A percentile compares a stretch with the other conserved stretches of the same genome.
Conservation (phyloP, 2,797 vertebrate species). For the Crenichthys baileyi region DNA sequence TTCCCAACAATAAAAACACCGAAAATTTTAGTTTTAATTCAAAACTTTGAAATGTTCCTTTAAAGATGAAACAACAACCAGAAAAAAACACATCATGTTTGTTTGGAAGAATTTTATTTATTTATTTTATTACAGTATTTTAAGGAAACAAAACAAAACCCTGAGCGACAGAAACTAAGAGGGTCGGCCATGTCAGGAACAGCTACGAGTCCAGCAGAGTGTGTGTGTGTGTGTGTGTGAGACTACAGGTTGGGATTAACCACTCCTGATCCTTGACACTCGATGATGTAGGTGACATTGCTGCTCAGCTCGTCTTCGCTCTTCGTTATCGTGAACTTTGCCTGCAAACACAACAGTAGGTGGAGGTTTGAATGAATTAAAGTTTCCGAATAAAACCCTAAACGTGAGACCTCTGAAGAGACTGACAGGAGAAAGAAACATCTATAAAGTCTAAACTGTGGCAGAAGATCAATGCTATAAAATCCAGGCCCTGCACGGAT, state of each 20-base stretch:
- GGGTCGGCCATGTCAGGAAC: conserved; percentile 40
- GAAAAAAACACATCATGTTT: not conserved
- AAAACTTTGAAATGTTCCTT: not conserved
- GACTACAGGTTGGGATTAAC: conserved; percentile 82
- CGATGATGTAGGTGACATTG: conserved; percentile 87
- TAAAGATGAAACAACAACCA: not conserved
- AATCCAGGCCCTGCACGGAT: too few species aligned
- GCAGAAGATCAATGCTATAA: too few species aligned
- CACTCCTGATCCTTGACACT: conserved; percentile 91
- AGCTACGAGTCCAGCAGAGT: conserved; percentile 44
- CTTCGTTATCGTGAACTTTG: conserved; percentile 91
- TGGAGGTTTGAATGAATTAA: not conserved
- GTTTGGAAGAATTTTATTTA: conserved; percentile 37
- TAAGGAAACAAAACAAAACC: conserved; percentile 65
- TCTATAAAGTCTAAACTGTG: too few species aligned
- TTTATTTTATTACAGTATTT: conserved; percentile 72
- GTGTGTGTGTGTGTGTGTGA: conserved; percentile 1
- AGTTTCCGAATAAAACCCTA: not conserved
- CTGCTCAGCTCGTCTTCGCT: conserved; percentile 84
- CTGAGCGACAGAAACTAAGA: conserved; percentile 79
- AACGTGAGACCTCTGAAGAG: too few species aligned
- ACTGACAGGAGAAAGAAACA: not conserved
- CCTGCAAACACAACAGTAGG: conserved; percentile 77
- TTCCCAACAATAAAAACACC: not conserved
- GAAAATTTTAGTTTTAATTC: too few species aligned